Evolutionary conservation across 2,113 vertebrate genomes (phyloP).

Genomic region (Zingel zingel): DNA sequence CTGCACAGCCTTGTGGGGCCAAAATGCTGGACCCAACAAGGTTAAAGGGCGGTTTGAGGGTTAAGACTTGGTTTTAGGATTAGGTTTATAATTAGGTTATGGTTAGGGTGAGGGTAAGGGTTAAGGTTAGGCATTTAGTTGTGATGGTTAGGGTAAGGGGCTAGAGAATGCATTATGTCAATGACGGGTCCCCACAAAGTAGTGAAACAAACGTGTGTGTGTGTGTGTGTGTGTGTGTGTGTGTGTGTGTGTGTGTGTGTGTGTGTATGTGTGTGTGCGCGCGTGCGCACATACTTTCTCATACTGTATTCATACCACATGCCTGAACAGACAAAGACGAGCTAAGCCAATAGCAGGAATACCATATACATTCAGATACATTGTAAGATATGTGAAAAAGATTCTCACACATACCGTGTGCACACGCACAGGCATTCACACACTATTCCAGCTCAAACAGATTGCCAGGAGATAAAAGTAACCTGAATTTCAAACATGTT

Average conservation of each 20-base stretch:
- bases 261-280: background rate
- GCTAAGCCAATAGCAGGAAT: conserved; percentile 5
- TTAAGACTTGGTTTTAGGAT: no score
- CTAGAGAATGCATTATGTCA: no score
- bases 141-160: no score
- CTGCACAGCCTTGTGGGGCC: no score
- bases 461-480: conserved; percentile 30
- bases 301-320: conserved; percentile 20
- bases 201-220: no score
- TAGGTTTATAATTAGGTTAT: no score
- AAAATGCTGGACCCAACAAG: no score
- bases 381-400: background rate
- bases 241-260: conserved; percentile 6
- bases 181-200: no score
- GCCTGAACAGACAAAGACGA: conserved; percentile 6
- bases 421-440: background rate
- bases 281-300: background rate
- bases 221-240: conserved; percentile 15
- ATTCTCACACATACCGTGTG: background rate
- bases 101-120: no score
- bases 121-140: no score
- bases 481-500: conserved; percentile 43
- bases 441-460: conserved; percentile 16
- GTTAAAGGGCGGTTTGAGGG: no score
- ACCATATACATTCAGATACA: background rate